Evolutionary conservation across 2,888 invertebrate genomes (phyloP).

Genomic region (Oxycera nigricornis): DNA sequence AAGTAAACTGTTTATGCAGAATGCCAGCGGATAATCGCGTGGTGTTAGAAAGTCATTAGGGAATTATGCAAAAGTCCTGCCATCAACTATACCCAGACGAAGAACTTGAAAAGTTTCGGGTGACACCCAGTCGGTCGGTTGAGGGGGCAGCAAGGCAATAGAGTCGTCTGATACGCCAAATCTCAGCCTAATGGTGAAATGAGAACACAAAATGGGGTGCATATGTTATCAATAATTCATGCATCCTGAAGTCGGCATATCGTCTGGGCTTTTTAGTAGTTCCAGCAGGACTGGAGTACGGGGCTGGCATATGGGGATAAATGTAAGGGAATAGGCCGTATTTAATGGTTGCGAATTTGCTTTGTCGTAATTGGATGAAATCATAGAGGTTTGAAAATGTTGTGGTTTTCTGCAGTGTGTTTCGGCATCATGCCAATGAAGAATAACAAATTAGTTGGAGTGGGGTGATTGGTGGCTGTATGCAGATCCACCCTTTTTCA

Average conservation of each 20-base stretch:
- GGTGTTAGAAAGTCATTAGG: slow-evolving; percentile 25
- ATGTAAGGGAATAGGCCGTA: too few species aligned
- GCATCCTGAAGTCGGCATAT: too few species aligned
- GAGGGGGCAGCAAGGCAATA: background rate
- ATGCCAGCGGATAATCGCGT: slow-evolving; percentile 19
- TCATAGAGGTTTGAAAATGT: too few species aligned
- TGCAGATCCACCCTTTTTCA: background rate
- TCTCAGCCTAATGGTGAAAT: slow-evolving; percentile 5
- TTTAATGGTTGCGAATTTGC: background rate
- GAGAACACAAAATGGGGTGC: slow-evolving; percentile 23
- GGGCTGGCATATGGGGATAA: too few species aligned
- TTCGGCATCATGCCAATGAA: background rate
- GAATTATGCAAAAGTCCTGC: background rate
- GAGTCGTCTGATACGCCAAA: background rate
- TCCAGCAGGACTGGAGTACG: too few species aligned
- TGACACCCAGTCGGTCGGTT: too few species aligned
- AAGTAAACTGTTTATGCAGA: slow-evolving; percentile 27
- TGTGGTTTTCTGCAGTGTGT: background rate
- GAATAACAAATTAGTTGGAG: too few species aligned
- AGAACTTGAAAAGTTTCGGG: too few species aligned
- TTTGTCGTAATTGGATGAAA: background rate
- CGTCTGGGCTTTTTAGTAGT: too few species aligned
- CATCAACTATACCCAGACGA: background rate
- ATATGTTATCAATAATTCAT: slow-evolving; percentile 23
- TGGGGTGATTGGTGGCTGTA: background rate